Conservation (phyloP, 92 coral and sea anemone species). For the Montipora capitata region DNA sequence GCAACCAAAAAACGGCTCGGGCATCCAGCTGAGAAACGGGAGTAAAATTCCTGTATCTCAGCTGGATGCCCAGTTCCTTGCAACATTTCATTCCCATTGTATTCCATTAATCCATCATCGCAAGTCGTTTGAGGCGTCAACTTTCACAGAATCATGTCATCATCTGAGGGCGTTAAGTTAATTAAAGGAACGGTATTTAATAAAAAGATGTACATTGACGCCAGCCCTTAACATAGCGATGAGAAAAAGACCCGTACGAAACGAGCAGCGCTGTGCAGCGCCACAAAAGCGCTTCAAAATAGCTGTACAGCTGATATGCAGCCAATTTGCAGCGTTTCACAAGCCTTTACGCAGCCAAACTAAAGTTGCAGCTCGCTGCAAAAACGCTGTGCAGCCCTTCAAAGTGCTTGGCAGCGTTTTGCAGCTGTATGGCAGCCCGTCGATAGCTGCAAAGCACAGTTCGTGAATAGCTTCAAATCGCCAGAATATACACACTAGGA, state of each 20-base stretch:
- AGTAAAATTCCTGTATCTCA: too few relatives aligned
- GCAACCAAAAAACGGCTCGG: too few relatives aligned
- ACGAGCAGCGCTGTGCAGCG: not conserved
- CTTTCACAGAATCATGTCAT: too few relatives aligned
- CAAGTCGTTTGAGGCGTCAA: too few relatives aligned
- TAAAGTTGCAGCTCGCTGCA: conserved; percentile 23
- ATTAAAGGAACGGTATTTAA: too few relatives aligned
- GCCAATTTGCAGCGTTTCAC: not conserved
- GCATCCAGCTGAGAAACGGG: too few relatives aligned
- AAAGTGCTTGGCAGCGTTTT: conserved; percentile 1
- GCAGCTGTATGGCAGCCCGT: conserved; percentile 7
- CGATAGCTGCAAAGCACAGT: conserved; percentile 1
- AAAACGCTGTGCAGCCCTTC: conserved; percentile 7
- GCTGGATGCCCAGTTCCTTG: too few relatives aligned
- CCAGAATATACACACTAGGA: not conserved
- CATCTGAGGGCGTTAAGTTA: too few relatives aligned
- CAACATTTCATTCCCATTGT: too few relatives aligned
- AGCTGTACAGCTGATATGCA: conserved; percentile 15
- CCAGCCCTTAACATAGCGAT: too few relatives aligned
- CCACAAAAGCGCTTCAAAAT: conserved; percentile 17
- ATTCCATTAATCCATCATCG: too few relatives aligned
- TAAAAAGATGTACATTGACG: too few relatives aligned
- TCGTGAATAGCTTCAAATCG: not conserved
- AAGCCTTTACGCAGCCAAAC: conserved; percentile 7
- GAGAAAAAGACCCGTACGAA: conserved; percentile 3